Percentiles rank a stretch among this genome's conserved stretches.
Evolutionary conservation across 1,140 invertebrate genomes (phyloP).

Genomic region (Diabrotica virgifera): DNA sequence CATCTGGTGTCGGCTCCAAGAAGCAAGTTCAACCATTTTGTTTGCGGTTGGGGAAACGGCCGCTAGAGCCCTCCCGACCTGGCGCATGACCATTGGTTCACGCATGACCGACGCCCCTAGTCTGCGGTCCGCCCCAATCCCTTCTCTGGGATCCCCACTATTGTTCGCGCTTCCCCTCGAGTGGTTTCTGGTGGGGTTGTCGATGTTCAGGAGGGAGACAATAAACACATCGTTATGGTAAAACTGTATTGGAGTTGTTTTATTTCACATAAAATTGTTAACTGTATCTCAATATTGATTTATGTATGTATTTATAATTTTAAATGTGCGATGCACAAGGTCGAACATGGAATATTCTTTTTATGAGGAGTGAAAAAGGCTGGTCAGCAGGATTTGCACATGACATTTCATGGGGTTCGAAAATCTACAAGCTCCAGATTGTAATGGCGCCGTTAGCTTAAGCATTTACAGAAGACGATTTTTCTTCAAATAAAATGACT

Average conservation of each 20-base stretch:
- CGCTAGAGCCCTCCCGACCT: slow-evolving; percentile 39
- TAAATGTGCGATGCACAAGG: slow-evolving; percentile 34
- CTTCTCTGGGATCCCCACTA: slow-evolving; percentile 20
- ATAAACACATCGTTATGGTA: slow-evolving; percentile 49
- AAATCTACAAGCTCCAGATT: too few relatives aligned
- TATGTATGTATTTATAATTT: slow-evolving; percentile 43
- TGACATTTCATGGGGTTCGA: too few relatives aligned
- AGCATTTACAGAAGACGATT: too few relatives aligned
- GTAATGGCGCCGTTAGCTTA: too few relatives aligned
- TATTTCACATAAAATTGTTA: slow-evolving; percentile 45
- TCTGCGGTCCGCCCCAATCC: slow-evolving; percentile 22
- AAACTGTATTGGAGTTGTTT: slow-evolving; percentile 45
- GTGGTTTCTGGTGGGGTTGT: slow-evolving; percentile 18
- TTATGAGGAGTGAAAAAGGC: slow-evolving; percentile 5
- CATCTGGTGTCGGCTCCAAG: slow-evolving; percentile 29
- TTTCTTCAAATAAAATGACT: too few relatives aligned
- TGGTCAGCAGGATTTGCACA: too few relatives aligned
- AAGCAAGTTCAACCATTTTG: slow-evolving; percentile 45
- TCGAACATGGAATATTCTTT: slow-evolving; percentile 23
- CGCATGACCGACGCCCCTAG: slow-evolving; percentile 30
- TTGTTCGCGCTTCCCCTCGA: slow-evolving; percentile 26
- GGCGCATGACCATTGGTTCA: slow-evolving; percentile 39
- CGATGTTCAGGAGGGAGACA: slow-evolving; percentile 35
- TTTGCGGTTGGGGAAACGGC: slow-evolving; percentile 34
- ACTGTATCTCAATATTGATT: slow-evolving; percentile 45